phyloP scores from a whole-genome alignment of 2,888 invertebrate genomes.

The Netelia fuscicornis region DNA sequence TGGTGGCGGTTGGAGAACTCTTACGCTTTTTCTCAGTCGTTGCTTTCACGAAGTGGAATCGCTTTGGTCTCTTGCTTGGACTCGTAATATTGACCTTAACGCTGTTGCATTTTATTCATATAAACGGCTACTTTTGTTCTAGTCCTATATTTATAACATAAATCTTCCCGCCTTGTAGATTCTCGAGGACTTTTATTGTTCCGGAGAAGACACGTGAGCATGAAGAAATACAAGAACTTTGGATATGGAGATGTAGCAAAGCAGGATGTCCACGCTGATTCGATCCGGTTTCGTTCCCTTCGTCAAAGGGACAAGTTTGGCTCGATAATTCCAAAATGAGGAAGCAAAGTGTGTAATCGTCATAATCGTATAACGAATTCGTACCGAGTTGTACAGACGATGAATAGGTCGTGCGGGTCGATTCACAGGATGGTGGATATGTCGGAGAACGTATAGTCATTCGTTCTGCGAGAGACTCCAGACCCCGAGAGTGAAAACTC shows the following conservation, averaged over 20 bases:
- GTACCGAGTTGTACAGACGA: background rate
- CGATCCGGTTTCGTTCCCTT: too few relatives aligned
- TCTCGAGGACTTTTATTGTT: background rate
- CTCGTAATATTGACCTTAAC: background rate
- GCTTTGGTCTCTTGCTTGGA: conserved; percentile 18
- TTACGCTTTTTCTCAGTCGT: conserved; percentile 16
- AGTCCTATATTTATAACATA: background rate
- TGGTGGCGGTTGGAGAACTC: conserved; percentile 59
- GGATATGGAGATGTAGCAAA: too few relatives aligned
- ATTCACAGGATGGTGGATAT: background rate
- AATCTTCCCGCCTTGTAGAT: too few relatives aligned
- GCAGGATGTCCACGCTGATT: too few relatives aligned
- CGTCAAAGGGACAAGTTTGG: too few relatives aligned
- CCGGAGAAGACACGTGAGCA: background rate
- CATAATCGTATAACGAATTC: conserved; percentile 14
- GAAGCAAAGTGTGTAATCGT: background rate
- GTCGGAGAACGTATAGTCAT: conserved; percentile 33
- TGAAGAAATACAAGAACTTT: background rate
- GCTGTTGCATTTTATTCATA: background rate
- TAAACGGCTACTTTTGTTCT: background rate
- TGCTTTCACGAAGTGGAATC: conserved; percentile 74
- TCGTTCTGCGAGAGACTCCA: conserved; percentile 2
- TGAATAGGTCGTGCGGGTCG: background rate
- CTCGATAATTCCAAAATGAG: background rate
- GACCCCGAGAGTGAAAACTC: conserved; percentile 51